phyloP scores from a whole-genome alignment of 2,888 invertebrate genomes.

The Noctua janthe region DNA sequence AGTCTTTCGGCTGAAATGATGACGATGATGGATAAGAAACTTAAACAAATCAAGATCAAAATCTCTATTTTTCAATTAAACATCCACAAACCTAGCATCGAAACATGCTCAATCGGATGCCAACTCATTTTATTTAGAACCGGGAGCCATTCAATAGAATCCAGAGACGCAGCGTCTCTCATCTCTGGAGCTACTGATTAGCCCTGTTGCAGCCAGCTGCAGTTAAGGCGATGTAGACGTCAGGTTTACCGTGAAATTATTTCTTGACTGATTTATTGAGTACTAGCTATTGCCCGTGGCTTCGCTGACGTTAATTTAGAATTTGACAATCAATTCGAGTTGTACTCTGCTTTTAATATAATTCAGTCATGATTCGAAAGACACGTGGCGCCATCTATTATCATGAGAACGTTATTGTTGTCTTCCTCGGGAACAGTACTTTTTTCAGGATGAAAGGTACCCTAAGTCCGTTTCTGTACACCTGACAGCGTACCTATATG shows the following conservation, averaged over 20 bases:
- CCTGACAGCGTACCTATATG: too few relatives aligned
- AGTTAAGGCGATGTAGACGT: constrained; percentile 55
- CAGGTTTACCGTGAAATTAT: constrained; percentile 13
- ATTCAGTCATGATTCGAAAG: too few relatives aligned
- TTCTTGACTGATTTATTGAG: constrained; percentile 6
- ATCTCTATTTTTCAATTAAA: constrained; percentile 40
- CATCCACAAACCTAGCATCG: constrained; percentile 13
- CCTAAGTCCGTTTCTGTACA: too few relatives aligned
- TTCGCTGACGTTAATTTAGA: too few relatives aligned
- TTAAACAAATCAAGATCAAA: neutral
- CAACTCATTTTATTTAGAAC: constrained; percentile 58
- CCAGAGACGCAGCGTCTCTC: constrained; percentile 64
- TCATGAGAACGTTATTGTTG: too few relatives aligned
- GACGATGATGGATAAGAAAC: neutral
- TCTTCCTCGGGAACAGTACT: too few relatives aligned
- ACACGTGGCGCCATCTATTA: too few relatives aligned
- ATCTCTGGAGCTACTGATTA: constrained; percentile 64
- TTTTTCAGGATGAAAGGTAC: too few relatives aligned
- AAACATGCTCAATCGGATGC: constrained; percentile 41
- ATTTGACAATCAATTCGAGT: too few relatives aligned
- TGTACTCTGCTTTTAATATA: too few relatives aligned
- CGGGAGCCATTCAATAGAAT: constrained; percentile 49
- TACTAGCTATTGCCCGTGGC: too few relatives aligned
- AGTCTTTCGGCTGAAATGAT: too few relatives aligned
- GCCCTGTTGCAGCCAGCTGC: constrained; percentile 65